A percentile compares a stretch with the other conserved stretches of the same genome.
phyloP scores from a whole-genome alignment of 2,888 invertebrate species.

The Stenchaetothrips biformis region DNA sequence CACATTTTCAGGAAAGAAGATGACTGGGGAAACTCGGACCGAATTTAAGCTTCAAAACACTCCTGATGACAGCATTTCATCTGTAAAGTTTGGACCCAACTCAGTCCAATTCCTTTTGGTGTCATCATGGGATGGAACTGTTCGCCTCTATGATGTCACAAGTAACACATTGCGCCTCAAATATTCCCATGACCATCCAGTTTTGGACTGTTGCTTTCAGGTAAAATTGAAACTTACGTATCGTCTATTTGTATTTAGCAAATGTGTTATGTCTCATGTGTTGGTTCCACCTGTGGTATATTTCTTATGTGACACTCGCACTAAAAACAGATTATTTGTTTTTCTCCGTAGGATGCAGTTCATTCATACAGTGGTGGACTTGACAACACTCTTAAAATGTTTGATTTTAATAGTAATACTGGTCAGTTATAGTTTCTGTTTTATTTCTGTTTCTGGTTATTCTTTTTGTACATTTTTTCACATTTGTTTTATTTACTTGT shows the following conservation, averaged over 20 bases:
- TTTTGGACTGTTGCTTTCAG: constrained; percentile 85
- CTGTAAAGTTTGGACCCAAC: constrained; percentile 93
- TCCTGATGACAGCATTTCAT: constrained; percentile 89
- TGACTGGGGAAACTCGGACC: constrained; percentile 61
- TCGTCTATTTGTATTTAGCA: constrained; percentile 12
- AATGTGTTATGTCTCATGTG: constrained; percentile 28
- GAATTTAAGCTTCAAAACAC: constrained; percentile 86
- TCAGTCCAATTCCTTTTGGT: constrained; percentile 88
- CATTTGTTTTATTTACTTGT: constrained; percentile 6
- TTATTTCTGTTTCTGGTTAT: background rate
- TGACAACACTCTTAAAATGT: constrained; percentile 85
- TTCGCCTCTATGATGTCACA: constrained; percentile 88
- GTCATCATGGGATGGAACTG: constrained; percentile 95
- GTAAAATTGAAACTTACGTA: constrained; percentile 48
- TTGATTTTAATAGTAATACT: constrained; percentile 84
- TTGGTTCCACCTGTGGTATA: no score
- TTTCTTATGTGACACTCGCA: constrained; percentile 3
- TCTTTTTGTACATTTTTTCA: constrained; percentile 25
- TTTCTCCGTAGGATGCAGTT: constrained; percentile 80
- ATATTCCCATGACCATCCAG: constrained; percentile 82
- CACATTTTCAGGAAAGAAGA: background rate
- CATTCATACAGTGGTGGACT: constrained; percentile 93
- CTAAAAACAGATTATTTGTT: constrained; percentile 29
- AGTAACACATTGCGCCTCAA: constrained; percentile 82
- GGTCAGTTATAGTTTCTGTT: constrained; percentile 44